Evolutionary conservation across 2,113 vertebrate species (phyloP).

Genomic region (Mellivora capensis): DNA sequence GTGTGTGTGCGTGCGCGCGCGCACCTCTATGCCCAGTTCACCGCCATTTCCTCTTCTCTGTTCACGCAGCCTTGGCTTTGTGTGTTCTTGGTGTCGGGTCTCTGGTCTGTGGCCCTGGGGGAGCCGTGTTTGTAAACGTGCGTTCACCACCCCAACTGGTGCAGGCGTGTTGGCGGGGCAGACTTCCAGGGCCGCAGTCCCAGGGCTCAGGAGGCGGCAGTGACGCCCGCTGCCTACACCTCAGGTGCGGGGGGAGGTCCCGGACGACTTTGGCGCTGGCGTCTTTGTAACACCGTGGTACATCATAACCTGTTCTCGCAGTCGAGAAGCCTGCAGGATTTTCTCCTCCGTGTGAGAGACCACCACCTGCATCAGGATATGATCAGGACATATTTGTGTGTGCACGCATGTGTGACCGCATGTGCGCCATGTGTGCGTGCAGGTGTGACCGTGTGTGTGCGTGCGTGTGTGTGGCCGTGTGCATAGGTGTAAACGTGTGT

Average conservation of each 20-base stretch:
- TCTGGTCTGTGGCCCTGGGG: neutral
- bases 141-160: fast-evolving
- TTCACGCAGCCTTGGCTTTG: neutral
- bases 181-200: neutral
- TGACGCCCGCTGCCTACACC: no score
- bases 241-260: no score
- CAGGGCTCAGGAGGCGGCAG: neutral
- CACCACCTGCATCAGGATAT: neutral
- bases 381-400: neutral
- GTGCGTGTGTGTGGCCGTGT: no score
- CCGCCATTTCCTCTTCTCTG: neutral
- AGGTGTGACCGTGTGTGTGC: neutral
- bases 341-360: neutral
- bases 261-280: fast-evolving
- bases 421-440: neutral
- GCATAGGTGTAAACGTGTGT: no score
- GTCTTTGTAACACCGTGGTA: neutral
- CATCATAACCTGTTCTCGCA: neutral
- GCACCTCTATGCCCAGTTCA: neutral
- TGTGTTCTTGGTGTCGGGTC: neutral
- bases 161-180: neutral
- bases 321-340: neutral
- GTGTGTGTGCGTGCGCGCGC: neutral
- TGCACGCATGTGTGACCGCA: fast-evolving
- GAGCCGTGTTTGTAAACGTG: no score